Conservation (phyloP, 2,797 vertebrate species). For the Cryptoblepharus egeriae region DNA sequence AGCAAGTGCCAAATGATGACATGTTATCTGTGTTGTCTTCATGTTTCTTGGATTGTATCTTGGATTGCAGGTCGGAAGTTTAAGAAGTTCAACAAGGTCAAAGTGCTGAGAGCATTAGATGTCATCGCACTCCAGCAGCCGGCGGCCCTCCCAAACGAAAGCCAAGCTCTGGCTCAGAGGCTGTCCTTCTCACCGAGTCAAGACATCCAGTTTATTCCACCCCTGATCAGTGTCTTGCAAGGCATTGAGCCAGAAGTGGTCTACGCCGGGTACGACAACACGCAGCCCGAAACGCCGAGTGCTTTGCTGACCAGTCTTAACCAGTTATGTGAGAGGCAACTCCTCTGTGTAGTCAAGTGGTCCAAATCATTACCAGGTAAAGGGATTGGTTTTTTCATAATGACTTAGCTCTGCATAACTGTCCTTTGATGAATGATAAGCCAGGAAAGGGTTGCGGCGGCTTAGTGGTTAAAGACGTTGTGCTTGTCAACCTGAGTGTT, state of each 20-base stretch:
- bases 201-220: conserved; percentile 87
- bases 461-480: no score
- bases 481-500: no score
- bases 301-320: conserved; percentile 93
- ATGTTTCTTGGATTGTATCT: conserved; percentile 23
- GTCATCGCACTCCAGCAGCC: conserved; percentile 74
- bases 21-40: conserved; percentile 9
- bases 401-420: not conserved
- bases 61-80: conserved; percentile 89
- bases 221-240: conserved; percentile 88
- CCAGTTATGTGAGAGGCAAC: conserved; percentile 92
- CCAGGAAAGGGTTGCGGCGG: not conserved
- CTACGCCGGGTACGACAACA: conserved; percentile 89
- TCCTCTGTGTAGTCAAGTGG: conserved; percentile 97
- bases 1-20: not conserved
- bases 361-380: conserved; percentile 98
- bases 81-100: conserved; percentile 92
- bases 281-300: conserved; percentile 86
- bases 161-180: conserved; percentile 79
- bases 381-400: not conserved
- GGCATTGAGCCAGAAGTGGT: conserved; percentile 93
- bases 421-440: not conserved
- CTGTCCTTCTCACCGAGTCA: conserved; percentile 83
- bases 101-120: conserved; percentile 84
- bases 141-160: conserved; percentile 67